A percentile compares a stretch with the other conserved stretches of the same genome.
These are phyloP conservation scores for Notothenia rossii DNA, from an alignment of 2,113 vertebrate species.

Conservation along the genomic window DNA sequence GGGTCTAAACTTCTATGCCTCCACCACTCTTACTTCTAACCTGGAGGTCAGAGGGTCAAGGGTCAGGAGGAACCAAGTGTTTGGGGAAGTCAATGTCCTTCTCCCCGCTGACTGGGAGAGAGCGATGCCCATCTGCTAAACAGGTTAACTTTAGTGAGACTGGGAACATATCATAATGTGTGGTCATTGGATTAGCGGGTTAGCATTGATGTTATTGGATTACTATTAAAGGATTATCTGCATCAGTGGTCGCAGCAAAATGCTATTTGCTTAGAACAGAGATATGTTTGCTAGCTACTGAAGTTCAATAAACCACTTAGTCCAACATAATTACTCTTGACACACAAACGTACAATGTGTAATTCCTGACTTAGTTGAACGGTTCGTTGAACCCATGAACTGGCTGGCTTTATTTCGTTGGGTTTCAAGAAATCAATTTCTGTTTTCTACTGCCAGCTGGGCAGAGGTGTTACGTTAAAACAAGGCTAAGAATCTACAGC, in stretches of 20 bases:
- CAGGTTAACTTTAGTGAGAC: constrained; percentile 76
- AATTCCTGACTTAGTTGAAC: background rate
- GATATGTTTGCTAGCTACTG: background rate
- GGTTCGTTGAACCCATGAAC: background rate
- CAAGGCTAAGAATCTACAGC: background rate
- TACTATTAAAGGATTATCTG: constrained; percentile 58
- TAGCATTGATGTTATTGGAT: constrained; percentile 52
- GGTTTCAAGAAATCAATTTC: background rate
- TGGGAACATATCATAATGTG: constrained; percentile 51
- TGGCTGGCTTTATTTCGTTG: too few relatives aligned
- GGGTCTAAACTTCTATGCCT: constrained; percentile 77
- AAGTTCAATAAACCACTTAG: background rate
- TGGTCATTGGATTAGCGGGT: constrained; percentile 54
- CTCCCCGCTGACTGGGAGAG: constrained; percentile 60
- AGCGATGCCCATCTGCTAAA: constrained; percentile 84
- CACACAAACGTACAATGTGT: background rate
- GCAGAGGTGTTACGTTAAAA: background rate
- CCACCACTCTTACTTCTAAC: constrained; percentile 67
- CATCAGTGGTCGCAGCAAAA: constrained; percentile 7
- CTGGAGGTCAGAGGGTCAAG: constrained; percentile 75
- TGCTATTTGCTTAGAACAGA: constrained; percentile 15
- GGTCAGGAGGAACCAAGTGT: constrained; percentile 83
- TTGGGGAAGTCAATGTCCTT: constrained; percentile 78
- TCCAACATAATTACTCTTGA: background rate
- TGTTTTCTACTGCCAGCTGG: background rate